A percentile compares a stretch with the other conserved stretches of the same genome.
Evolutionary conservation across 2,888 invertebrate genomes (phyloP).

Genomic region (Perithous albicinctus): DNA sequence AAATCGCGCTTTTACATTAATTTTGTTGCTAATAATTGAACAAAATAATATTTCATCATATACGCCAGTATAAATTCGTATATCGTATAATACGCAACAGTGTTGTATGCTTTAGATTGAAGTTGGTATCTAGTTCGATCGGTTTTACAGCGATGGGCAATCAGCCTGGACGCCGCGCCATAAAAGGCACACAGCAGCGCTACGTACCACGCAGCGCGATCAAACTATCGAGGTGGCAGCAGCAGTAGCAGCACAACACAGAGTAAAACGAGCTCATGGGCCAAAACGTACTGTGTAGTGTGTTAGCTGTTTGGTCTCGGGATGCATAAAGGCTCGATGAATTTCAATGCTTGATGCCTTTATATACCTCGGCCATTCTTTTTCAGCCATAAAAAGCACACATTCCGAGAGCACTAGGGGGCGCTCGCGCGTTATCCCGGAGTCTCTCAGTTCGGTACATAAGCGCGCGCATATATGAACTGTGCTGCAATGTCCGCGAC

Average conservation of each 20-base stretch:
- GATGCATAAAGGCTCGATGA: constrained; percentile 74
- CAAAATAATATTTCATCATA: no score
- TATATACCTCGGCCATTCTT: constrained; percentile 77
- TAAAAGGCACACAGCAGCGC: constrained; percentile 73
- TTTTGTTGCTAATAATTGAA: no score
- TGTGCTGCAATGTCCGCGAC: constrained; percentile 29
- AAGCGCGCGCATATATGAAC: constrained; percentile 6
- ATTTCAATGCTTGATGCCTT: constrained; percentile 80
- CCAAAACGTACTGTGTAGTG: constrained; percentile 24
- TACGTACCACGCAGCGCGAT: constrained; percentile 42
- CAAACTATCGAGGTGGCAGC: constrained; percentile 1
- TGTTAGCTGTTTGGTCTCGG: constrained; percentile 29
- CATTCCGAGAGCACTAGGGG: constrained; percentile 76
- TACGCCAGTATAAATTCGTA: no score
- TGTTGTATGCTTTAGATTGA: constrained; percentile 65
- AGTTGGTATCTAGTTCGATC: no score
- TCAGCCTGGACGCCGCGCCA: constrained; percentile 73
- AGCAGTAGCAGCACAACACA: not conserved
- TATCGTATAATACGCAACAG: constrained; percentile 1
- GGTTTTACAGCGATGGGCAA: constrained; percentile 77
- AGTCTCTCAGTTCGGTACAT: constrained; percentile 43
- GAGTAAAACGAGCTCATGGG: constrained; percentile 17
- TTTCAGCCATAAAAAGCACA: constrained; percentile 79
- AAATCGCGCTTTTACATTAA: no score
- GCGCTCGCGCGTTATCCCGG: constrained; percentile 69